These are phyloP conservation scores for Perithous albicinctus DNA, from an alignment of 2,888 invertebrate species.

Conservation along the genomic window DNA sequence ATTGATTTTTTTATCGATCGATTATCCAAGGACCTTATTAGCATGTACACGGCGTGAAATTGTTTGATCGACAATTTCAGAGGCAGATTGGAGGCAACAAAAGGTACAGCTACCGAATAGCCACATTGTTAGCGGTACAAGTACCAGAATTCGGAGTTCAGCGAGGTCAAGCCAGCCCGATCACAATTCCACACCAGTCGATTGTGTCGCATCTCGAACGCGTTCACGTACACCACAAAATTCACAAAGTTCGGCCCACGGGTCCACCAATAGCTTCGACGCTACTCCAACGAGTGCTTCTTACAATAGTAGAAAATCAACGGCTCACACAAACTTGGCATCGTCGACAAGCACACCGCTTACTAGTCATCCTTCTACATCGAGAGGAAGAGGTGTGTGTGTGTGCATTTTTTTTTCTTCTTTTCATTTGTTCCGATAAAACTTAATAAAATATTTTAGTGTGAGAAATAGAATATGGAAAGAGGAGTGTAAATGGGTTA, in stretches of 20 bases:
- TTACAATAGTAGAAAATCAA: slow-evolving; percentile 77
- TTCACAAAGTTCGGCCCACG: slow-evolving; percentile 76
- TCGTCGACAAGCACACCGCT: slow-evolving; percentile 74
- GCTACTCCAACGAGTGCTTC: slow-evolving; percentile 73
- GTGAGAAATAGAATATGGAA: too few species aligned
- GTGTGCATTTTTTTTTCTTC: slow-evolving; percentile 67
- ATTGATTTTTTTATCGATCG: too few species aligned
- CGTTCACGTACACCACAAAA: slow-evolving; percentile 83
- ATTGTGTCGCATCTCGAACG: slow-evolving; percentile 83
- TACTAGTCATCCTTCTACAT: slow-evolving; percentile 83
- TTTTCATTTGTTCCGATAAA: neutral
- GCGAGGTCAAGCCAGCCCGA: slow-evolving; percentile 77
- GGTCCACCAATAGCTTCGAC: slow-evolving; percentile 75
- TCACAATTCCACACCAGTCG: slow-evolving; percentile 79
- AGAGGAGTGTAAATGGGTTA: too few species aligned
- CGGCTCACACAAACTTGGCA: slow-evolving; percentile 74
- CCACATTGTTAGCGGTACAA: slow-evolving; percentile 75
- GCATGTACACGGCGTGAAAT: neutral
- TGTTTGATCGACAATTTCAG: slow-evolving; percentile 66
- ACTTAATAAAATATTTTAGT: too few species aligned
- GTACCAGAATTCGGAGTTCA: slow-evolving; percentile 77
- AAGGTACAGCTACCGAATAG: slow-evolving; percentile 79
- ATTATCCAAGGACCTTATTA: too few species aligned
- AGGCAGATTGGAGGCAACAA: slow-evolving; percentile 81
- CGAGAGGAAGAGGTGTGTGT: slow-evolving; percentile 83